phyloP scores from a whole-genome alignment of 2,113 vertebrate species.

The Naja naja region DNA sequence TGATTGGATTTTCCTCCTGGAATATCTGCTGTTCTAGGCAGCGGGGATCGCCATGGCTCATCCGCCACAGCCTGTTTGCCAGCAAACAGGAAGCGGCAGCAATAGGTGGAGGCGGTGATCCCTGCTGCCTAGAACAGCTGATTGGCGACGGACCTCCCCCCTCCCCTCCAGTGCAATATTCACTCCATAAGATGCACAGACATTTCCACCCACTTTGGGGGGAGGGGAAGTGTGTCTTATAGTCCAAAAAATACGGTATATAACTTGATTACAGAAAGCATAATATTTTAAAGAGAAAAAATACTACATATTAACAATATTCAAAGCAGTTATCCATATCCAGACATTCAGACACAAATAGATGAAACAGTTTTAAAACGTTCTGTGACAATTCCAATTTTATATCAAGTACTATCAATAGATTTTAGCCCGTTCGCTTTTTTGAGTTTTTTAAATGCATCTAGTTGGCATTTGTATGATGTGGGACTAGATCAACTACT shows the following conservation, averaged over 20 bases:
- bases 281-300: neutral
- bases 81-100: no score
- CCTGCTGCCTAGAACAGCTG: no score
- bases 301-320: neutral
- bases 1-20: no score
- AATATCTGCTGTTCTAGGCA: no score
- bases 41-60: no score
- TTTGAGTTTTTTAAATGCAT: neutral
- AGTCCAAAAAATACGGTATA: neutral
- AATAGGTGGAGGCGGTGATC: no score
- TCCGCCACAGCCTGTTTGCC: no score
- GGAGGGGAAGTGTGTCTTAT: no score
- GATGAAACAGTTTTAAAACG: neutral
- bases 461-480: neutral
- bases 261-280: neutral
- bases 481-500: neutral
- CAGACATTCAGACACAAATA: neutral
- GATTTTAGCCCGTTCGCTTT: neutral
- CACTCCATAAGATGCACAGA: no score
- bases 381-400: neutral
- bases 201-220: no score
- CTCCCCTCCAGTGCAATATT: no score
- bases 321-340: neutral
- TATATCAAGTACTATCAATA: neutral
- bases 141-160: no score